These are phyloP conservation scores for Cyrtodaria siliqua DNA, from an alignment of 2,888 invertebrate species.

Conservation along the genomic window DNA sequence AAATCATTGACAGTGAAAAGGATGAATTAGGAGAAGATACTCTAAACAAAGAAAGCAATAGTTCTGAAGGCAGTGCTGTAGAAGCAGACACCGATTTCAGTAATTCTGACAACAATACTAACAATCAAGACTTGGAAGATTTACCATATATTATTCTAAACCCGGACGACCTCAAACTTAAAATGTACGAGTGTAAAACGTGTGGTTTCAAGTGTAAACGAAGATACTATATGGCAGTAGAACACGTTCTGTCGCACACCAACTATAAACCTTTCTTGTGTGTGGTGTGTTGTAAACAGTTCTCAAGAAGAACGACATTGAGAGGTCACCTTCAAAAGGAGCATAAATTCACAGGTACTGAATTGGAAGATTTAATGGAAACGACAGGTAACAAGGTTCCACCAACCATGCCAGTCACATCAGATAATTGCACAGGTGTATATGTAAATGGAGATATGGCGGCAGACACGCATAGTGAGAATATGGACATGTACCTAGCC, in stretches of 20 bases:
- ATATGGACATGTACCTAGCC: too few species aligned
- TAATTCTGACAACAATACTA: background rate
- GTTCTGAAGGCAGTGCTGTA: too few species aligned
- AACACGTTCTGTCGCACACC: conserved; percentile 39
- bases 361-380: conserved; percentile 31
- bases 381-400: conserved; percentile 25
- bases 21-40: too few species aligned
- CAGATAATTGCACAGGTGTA: too few species aligned
- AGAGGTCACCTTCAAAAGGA: conserved; percentile 27
- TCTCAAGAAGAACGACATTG: conserved; percentile 26
- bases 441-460: too few species aligned
- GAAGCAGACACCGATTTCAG: background rate
- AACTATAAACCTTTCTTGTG: conserved; percentile 32
- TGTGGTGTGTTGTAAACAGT: conserved; percentile 44
- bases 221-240: conserved; percentile 32
- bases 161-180: conserved; percentile 13
- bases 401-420: background rate
- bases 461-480: too few species aligned
- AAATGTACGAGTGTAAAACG: conserved; percentile 31
- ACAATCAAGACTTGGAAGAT: background rate
- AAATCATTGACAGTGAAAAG: too few species aligned
- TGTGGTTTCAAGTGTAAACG: conserved; percentile 45
- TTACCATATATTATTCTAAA: conserved; percentile 21
- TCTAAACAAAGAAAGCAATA: too few species aligned
- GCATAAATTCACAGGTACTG: conserved; percentile 30